phyloP scores from a whole-genome alignment of 2,888 invertebrate genomes.

The Hydropsyche betteni region DNA sequence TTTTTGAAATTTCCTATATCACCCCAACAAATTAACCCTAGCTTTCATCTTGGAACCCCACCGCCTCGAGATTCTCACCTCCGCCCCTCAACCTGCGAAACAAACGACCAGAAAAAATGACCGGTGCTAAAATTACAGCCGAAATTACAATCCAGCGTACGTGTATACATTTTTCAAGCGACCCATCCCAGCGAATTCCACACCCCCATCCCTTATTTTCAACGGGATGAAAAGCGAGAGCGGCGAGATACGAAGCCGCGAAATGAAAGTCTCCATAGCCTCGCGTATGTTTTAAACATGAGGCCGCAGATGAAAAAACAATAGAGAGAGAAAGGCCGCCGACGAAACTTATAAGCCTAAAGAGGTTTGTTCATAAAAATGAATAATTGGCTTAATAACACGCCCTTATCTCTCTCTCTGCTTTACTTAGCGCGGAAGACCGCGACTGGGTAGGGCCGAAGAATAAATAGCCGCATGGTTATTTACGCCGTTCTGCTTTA shows the following conservation, averaged over 20 bases:
- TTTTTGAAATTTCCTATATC: too few relatives aligned
- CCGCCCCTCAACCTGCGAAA: not conserved
- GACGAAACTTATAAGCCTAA: slow-evolving; percentile 12
- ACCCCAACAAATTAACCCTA: too few relatives aligned
- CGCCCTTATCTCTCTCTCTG: slow-evolving; percentile 41
- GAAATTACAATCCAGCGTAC: slow-evolving; percentile 29
- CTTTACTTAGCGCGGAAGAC: not conserved
- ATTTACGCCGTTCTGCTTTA: too few relatives aligned
- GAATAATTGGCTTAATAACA: slow-evolving; percentile 47
- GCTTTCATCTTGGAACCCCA: too few relatives aligned
- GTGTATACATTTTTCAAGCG: slow-evolving; percentile 31
- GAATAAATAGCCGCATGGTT: too few relatives aligned
- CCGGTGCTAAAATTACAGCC: slow-evolving; percentile 22
- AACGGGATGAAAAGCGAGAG: too few relatives aligned
- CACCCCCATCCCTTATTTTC: too few relatives aligned
- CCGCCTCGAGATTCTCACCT: too few relatives aligned
- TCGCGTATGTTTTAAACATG: slow-evolving; percentile 35
- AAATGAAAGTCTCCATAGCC: slow-evolving; percentile 9
- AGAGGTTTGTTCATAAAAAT: slow-evolving; percentile 44
- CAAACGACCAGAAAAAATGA: slow-evolving; percentile 20
- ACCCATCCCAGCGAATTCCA: too few relatives aligned
- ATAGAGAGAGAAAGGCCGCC: not conserved
- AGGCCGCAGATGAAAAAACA: slow-evolving; percentile 27
- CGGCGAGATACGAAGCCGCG: not conserved
- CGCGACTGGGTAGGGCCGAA: too few relatives aligned